phyloP scores from a whole-genome alignment of 2,113 vertebrate species.

The Bucco capensis region DNA sequence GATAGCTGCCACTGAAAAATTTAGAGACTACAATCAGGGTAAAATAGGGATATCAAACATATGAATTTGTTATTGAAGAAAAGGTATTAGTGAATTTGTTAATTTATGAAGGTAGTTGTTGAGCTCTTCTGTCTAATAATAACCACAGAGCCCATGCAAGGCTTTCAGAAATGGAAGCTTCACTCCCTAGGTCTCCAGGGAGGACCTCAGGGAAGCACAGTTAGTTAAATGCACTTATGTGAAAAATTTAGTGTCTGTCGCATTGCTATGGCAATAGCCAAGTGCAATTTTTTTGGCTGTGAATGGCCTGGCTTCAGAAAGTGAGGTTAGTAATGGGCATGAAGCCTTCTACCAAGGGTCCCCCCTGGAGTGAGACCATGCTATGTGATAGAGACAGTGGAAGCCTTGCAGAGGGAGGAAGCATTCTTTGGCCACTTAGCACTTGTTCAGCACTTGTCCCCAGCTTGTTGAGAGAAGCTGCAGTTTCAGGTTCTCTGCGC shows the following conservation, averaged over 20 bases:
- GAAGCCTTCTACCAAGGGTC: background rate
- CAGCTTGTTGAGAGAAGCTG: background rate
- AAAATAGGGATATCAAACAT: background rate
- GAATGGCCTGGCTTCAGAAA: background rate
- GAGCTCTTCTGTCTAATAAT: background rate
- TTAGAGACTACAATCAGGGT: background rate
- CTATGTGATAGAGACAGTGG: accelerated
- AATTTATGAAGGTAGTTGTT: background rate
- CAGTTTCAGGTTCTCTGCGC: background rate
- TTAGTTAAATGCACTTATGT: background rate
- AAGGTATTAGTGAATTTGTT: background rate
- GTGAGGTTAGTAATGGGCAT: background rate
- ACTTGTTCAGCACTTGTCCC: background rate
- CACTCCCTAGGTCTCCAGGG: background rate
- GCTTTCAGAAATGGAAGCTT: background rate
- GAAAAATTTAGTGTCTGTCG: background rate
- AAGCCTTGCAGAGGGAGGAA: background rate
- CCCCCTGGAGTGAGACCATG: background rate
- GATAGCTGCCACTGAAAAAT: slow-evolving; percentile 41
- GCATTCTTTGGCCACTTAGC: background rate
- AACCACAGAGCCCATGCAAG: background rate
- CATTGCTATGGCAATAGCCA: background rate
- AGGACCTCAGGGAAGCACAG: background rate
- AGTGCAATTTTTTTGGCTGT: background rate
- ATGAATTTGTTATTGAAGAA: background rate